A percentile compares a stretch with the other conserved stretches of the same genome.
Conservation (phyloP, 2,797 vertebrate genomes). For the Myotis vivesi region DNA sequence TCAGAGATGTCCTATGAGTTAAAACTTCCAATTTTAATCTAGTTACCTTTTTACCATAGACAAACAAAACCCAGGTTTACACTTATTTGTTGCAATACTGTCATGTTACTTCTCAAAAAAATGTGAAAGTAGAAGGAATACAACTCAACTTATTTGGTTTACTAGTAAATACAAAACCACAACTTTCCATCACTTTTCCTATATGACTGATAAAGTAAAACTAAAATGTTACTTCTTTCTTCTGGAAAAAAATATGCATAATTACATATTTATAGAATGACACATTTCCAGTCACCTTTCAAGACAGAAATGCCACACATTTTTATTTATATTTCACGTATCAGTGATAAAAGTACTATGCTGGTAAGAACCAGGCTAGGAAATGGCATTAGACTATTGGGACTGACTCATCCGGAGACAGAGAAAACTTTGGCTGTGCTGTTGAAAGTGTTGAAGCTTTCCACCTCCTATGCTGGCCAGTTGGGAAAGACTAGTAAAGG, state of each 20-base stretch:
- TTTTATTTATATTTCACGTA: background rate
- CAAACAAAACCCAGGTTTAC: background rate
- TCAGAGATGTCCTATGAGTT: background rate
- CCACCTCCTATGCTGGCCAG: background rate
- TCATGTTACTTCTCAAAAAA: background rate
- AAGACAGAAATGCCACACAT: slow-evolving; percentile 27
- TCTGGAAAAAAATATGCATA: background rate
- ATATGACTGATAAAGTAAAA: background rate
- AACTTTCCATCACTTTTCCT: background rate
- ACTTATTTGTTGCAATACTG: too few relatives aligned
- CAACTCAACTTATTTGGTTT: background rate
- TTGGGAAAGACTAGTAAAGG: background rate
- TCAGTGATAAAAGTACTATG: background rate
- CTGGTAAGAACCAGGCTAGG: background rate
- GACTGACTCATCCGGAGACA: background rate
- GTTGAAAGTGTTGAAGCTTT: accelerated
- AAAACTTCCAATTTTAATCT: accelerated
- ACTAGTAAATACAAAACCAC: too few relatives aligned
- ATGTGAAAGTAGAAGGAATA: background rate
- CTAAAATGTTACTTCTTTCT: background rate
- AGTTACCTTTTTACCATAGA: background rate
- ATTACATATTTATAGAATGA: background rate
- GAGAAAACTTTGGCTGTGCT: background rate
- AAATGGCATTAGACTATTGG: background rate
- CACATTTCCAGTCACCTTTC: slow-evolving; percentile 42